A percentile compares a stretch with the other conserved stretches of the same genome.
Conservation (phyloP, 1,140 invertebrate genomes). For the Gryllus bimaculatus region DNA sequence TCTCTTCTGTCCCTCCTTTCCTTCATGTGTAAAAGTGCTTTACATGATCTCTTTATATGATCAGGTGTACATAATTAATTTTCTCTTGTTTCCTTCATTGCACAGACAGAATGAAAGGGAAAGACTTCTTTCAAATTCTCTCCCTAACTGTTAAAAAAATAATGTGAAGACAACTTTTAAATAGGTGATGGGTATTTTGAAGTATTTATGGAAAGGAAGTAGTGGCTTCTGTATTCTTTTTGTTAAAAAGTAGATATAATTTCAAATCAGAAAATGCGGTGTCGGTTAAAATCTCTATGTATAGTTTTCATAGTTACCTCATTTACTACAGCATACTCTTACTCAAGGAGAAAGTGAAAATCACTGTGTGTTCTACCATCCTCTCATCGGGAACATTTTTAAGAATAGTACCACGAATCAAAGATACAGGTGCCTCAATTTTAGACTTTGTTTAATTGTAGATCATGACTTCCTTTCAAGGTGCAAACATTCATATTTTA, state of each 20-base stretch:
- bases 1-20: background rate
- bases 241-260: constrained; percentile 9
- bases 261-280: constrained; percentile 12
- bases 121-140: background rate
- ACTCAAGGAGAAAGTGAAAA: no score
- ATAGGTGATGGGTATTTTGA: constrained; percentile 18
- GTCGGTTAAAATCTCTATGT: constrained; percentile 13
- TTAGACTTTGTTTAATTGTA: no score
- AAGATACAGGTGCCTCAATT: no score
- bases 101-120: constrained; percentile 3
- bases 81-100: constrained; percentile 8
- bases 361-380: no score
- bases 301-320: background rate
- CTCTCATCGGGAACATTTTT: no score
- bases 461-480: no score
- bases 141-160: background rate
- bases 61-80: background rate
- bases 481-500: no score
- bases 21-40: background rate
- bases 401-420: no score
- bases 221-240: constrained; percentile 13
- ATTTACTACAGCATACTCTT: background rate
- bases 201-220: constrained; percentile 20
- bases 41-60: constrained; percentile 8
- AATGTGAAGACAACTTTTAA: constrained; percentile 17